A percentile compares a stretch with the other conserved stretches of the same genome.
phyloP scores from a whole-genome alignment of 2,888 invertebrate genomes.

The Cepaea hortensis region DNA sequence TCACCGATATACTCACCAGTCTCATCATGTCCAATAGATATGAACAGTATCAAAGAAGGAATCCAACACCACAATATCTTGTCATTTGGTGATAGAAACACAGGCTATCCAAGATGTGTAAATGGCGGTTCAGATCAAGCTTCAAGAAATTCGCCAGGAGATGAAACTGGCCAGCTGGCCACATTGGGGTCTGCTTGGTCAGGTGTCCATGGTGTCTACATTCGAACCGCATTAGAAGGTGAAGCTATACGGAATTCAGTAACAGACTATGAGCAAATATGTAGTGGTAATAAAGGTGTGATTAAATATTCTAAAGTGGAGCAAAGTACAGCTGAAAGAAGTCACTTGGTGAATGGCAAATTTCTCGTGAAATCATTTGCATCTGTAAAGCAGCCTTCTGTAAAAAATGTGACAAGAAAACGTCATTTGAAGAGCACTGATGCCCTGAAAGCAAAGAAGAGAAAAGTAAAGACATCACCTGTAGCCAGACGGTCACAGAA shows the following conservation, averaged over 20 bases:
- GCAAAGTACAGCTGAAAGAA: background rate
- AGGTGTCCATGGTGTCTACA: background rate
- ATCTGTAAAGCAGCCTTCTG: background rate
- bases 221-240: conserved; percentile 10
- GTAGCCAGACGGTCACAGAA: background rate
- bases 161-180: background rate
- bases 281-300: background rate
- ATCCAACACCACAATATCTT: background rate
- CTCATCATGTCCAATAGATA: background rate
- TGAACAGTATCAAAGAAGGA: background rate
- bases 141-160: background rate
- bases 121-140: too few species aligned
- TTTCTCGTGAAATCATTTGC: background rate
- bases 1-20: background rate
- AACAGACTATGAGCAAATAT: background rate
- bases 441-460: background rate
- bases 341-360: background rate
- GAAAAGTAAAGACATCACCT: background rate
- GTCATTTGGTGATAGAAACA: background rate
- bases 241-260: background rate
- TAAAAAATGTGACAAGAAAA: background rate
- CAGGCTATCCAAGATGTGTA: background rate
- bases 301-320: background rate
- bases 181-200: background rate
- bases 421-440: background rate